Conservation (phyloP, 2,113 vertebrate species). For the Delphinapterus leucas region DNA sequence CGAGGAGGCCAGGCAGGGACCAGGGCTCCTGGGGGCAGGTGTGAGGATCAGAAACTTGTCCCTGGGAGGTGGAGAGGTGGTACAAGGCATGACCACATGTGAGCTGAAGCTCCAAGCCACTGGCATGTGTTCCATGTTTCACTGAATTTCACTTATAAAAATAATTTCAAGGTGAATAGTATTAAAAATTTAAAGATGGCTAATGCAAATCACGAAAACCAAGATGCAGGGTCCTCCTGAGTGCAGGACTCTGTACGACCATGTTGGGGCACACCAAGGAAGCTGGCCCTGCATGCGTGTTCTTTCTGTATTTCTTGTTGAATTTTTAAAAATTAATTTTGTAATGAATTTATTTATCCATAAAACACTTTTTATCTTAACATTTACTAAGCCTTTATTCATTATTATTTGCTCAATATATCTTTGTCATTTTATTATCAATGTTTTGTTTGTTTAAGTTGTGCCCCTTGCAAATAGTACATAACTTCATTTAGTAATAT, state of each 20-base stretch:
- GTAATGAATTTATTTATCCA: background rate
- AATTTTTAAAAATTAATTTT: background rate
- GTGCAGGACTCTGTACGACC: fast-evolving
- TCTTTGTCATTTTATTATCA: background rate
- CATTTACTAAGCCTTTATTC: background rate
- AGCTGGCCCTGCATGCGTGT: fast-evolving
- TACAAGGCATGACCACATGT: background rate
- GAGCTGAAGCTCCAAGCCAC: background rate
- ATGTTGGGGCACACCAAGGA: fast-evolving
- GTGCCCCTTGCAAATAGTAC: background rate
- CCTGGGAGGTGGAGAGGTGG: too few species aligned
- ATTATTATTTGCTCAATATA: background rate
- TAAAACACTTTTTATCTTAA: background rate
- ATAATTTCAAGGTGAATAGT: background rate
- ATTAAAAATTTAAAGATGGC: background rate
- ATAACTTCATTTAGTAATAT: too few species aligned
- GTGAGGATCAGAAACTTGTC: background rate
- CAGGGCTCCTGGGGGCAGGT: too few species aligned
- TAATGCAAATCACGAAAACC: background rate
- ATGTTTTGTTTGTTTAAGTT: background rate
- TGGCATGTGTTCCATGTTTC: background rate
- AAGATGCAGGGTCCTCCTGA: background rate
- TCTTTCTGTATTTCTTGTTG: background rate
- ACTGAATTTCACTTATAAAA: background rate
- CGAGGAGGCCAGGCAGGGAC: background rate